A percentile compares a stretch with the other conserved stretches of the same genome.
Conservation (phyloP, 2,888 invertebrate genomes). For the Eupithecia tripunctaria region DNA sequence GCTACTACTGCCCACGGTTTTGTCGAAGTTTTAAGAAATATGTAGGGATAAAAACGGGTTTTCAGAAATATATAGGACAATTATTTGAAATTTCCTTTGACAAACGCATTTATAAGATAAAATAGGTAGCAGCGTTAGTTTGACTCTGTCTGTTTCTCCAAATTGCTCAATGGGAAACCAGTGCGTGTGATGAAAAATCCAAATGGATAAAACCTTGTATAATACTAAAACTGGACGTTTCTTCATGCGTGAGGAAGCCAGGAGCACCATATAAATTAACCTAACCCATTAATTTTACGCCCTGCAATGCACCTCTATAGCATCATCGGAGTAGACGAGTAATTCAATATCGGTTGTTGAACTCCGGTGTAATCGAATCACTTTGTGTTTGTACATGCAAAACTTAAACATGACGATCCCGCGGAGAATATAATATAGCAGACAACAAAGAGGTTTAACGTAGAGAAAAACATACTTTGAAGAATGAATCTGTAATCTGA, state of each 20-base stretch:
- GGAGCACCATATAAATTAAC: not conserved
- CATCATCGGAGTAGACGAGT: not conserved
- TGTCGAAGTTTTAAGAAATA: too few species aligned
- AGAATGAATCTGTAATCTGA: not conserved
- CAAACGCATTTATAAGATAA: too few species aligned
- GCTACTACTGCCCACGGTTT: not conserved
- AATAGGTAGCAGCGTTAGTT: too few species aligned
- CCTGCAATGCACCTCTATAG: not conserved
- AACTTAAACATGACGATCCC: not conserved
- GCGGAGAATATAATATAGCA: not conserved
- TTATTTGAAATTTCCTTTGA: too few species aligned
- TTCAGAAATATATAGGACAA: too few species aligned
- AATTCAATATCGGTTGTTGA: constrained; percentile 4
- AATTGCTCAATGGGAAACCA: too few species aligned
- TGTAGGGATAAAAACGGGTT: too few species aligned
- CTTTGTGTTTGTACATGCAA: not conserved
- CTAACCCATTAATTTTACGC: not conserved
- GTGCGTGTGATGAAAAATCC: too few species aligned
- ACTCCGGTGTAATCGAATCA: not conserved
- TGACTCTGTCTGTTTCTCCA: too few species aligned
- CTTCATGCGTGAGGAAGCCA: not conserved
- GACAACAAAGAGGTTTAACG: not conserved
- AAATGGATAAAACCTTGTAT: too few species aligned
- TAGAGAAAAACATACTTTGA: not conserved
- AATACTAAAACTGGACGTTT: too few species aligned